Evolutionary conservation across 1,140 invertebrate genomes (phyloP).

Genomic region (Drosophila guanche): DNA sequence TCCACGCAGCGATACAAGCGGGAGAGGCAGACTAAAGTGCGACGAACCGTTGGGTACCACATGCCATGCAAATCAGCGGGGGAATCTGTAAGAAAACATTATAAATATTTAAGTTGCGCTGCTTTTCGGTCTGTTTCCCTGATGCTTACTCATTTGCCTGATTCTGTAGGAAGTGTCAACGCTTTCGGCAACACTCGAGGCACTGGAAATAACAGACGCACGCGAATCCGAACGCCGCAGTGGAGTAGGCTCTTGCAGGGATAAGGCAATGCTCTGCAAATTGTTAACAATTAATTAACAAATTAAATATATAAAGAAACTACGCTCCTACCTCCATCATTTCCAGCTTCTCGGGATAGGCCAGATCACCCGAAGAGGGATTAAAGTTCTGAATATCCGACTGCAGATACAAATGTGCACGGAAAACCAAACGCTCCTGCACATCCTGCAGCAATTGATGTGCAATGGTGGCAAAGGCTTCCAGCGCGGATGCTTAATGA

Average conservation of each 20-base stretch:
- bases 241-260: constrained; percentile 86
- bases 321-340: constrained; percentile 94
- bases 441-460: constrained; percentile 96
- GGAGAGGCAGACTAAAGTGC: constrained; percentile 97
- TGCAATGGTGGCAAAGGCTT: constrained; percentile 93
- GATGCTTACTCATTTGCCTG: constrained; percentile 70
- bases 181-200: constrained; percentile 84
- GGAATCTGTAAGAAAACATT: constrained; percentile 85
- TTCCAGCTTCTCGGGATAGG: constrained; percentile 98
- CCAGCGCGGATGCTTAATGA: constrained; percentile 86
- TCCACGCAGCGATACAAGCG: constrained; percentile 98
- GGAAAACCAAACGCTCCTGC: constrained; percentile 97
- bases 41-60: constrained; percentile 99
- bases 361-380: constrained; percentile 96
- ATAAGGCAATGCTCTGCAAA: constrained; percentile 88
- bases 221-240: constrained; percentile 88
- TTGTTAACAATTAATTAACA: not conserved
- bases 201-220: constrained; percentile 87
- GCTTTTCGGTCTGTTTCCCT: rapidly evolving
- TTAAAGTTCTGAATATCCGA: constrained; percentile 95
- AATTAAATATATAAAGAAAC: not conserved
- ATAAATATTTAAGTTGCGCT: not conserved
- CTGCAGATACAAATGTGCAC: constrained; percentile 96
- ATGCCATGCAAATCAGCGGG: constrained; percentile 99
- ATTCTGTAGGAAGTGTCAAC: constrained; percentile 70